Percentiles rank a stretch among this genome's conserved stretches.
Evolutionary conservation across 1,140 invertebrate genomes (phyloP).

Genomic region (Elysia chlorotica): DNA sequence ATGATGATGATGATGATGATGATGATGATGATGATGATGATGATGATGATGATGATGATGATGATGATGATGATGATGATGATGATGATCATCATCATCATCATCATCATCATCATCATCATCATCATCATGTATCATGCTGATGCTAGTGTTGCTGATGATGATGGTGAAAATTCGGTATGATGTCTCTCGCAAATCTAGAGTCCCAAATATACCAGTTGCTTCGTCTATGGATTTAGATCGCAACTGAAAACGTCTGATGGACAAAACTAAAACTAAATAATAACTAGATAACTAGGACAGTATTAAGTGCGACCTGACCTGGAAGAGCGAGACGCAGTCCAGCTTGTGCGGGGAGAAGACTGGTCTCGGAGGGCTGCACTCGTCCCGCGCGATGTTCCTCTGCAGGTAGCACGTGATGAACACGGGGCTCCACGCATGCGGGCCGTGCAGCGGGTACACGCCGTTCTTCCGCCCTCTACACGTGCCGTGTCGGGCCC

Average conservation of each 20-base stretch:
- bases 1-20: slow-evolving; percentile 20
- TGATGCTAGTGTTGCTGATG: too few relatives aligned
- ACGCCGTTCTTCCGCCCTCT: slow-evolving; percentile 31
- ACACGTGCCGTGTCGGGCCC: slow-evolving; percentile 26
- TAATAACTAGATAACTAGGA: too few relatives aligned
- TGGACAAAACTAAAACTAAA: too few relatives aligned
- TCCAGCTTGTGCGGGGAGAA: slow-evolving; percentile 31
- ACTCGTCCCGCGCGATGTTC: slow-evolving; percentile 37
- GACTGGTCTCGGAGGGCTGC: slow-evolving; percentile 27
- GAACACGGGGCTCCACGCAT: slow-evolving; percentile 31
- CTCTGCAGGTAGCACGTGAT: slow-evolving; percentile 35
- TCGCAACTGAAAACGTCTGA: too few relatives aligned
- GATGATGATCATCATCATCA: slow-evolving; percentile 19
- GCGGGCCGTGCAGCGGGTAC: slow-evolving; percentile 30
- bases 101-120: too few relatives aligned
- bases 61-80: slow-evolving; percentile 25
- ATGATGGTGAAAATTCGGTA: too few relatives aligned
- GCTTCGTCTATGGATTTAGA: too few relatives aligned
- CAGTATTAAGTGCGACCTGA: too few relatives aligned
- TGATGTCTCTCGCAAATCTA: too few relatives aligned
- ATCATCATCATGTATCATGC: too few relatives aligned
- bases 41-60: slow-evolving; percentile 14
- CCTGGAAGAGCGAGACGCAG: slow-evolving; percentile 32
- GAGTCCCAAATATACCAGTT: too few relatives aligned
- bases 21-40: slow-evolving; percentile 24